Conservation (phyloP, 2,888 invertebrate species). For the Anaspis maculata region DNA sequence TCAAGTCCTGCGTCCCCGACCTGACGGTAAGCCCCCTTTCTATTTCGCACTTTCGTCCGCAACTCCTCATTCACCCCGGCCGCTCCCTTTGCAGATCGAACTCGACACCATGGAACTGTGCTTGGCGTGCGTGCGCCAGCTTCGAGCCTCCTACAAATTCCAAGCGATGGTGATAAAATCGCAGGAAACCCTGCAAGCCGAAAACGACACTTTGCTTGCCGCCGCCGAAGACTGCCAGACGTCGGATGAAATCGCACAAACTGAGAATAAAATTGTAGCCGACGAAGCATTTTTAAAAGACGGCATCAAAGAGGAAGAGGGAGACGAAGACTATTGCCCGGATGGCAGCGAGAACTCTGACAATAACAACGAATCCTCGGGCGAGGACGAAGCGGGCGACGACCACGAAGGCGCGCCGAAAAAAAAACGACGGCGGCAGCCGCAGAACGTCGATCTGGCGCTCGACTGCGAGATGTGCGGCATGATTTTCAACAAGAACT, state of each 20-base stretch:
- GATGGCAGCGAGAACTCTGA: too few relatives aligned
- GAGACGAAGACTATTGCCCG: too few relatives aligned
- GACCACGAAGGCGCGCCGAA: too few relatives aligned
- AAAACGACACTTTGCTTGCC: background rate
- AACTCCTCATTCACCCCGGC: too few relatives aligned
- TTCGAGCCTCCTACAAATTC: constrained; percentile 24
- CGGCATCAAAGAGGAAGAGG: background rate
- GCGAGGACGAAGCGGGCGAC: too few relatives aligned
- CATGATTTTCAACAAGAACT: constrained; percentile 21
- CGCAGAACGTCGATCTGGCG: background rate
- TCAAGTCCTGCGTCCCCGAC: constrained; percentile 19
- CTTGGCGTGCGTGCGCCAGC: constrained; percentile 17
- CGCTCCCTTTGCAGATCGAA: constrained; percentile 20
- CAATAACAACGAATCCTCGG: too few relatives aligned
- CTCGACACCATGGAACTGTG: constrained; percentile 21
- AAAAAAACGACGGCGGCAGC: background rate
- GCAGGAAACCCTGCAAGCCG: constrained; percentile 12
- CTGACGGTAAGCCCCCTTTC: constrained; percentile 14
- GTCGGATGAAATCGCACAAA: background rate
- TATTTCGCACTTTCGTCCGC: background rate
- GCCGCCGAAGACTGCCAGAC: background rate
- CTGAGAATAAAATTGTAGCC: background rate
- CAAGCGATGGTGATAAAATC: constrained; percentile 23
- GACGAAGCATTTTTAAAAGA: background rate
- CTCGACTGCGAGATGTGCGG: constrained; percentile 28